phyloP scores from a whole-genome alignment of 2,888 invertebrate genomes.

The Trichopoda pennipes region DNA sequence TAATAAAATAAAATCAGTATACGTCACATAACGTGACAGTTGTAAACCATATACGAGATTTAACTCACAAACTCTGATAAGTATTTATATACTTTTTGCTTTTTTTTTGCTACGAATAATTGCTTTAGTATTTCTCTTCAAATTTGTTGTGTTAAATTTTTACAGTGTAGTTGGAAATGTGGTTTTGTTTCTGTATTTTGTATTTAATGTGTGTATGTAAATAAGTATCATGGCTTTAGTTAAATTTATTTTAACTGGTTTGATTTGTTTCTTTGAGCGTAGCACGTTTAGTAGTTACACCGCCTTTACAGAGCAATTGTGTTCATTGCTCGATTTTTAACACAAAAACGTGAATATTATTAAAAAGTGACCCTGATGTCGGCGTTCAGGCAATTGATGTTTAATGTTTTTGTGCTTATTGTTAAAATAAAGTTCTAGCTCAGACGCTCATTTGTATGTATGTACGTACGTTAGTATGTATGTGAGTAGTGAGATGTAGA shows the following conservation, averaged over 20 bases:
- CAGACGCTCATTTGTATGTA: background rate
- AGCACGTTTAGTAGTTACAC: conserved; percentile 53
- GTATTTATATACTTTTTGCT: too few species aligned
- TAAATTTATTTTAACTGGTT: conserved; percentile 42
- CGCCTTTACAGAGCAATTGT: conserved; percentile 59
- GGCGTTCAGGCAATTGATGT: conserved; percentile 63
- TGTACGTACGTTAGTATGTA: background rate
- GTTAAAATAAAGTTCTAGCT: conserved; percentile 9
- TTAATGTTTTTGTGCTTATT: conserved; percentile 45
- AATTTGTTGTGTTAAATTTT: too few species aligned
- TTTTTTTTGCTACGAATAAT: too few species aligned
- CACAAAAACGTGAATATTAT: conserved; percentile 68
- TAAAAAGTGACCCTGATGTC: conserved; percentile 67
- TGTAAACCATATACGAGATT: too few species aligned
- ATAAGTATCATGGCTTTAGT: conserved; percentile 43
- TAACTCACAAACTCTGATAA: too few species aligned
- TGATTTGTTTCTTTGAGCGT: conserved; percentile 62
- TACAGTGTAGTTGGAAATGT: conserved; percentile 6
- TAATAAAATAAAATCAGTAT: too few species aligned
- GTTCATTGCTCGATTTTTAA: conserved; percentile 66
- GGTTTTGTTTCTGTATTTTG: conserved; percentile 1
- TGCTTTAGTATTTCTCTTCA: too few species aligned
- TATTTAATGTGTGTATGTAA: conserved; percentile 34
- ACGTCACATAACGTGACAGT: too few species aligned
- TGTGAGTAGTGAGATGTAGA: conserved; percentile 10